These are phyloP conservation scores for Cenopis cana DNA, from an alignment of 2,888 invertebrate species.

Conservation along the genomic window DNA sequence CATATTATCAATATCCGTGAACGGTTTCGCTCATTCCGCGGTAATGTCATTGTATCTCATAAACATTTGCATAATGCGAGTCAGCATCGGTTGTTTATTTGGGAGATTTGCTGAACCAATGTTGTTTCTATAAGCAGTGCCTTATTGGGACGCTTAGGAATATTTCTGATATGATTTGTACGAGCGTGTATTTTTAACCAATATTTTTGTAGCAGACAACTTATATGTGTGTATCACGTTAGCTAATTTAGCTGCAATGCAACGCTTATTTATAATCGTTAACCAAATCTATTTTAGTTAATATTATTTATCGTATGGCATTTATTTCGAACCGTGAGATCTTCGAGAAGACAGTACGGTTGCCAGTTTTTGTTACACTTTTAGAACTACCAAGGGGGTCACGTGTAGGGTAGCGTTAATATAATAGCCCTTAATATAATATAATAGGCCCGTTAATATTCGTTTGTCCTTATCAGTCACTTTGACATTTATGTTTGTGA, in stretches of 20 bases:
- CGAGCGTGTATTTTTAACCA: slow-evolving; percentile 35
- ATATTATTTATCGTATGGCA: no score
- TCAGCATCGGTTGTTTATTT: slow-evolving; percentile 39
- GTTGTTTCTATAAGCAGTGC: slow-evolving; percentile 35
- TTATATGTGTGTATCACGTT: slow-evolving; percentile 1
- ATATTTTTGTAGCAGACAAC: slow-evolving; percentile 7
- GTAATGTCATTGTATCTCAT: slow-evolving; percentile 48
- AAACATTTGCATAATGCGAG: slow-evolving; percentile 49
- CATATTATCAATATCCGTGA: slow-evolving; percentile 38
- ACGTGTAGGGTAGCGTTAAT: no score
- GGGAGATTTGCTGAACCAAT: slow-evolving; percentile 44
- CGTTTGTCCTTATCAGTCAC: no score
- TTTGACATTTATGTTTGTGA: no score
- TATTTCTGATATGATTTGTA: slow-evolving; percentile 23
- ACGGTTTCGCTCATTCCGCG: slow-evolving; percentile 44
- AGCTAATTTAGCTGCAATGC: background rate
- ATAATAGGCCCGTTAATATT: no score
- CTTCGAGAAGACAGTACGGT: no score
- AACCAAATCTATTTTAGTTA: no score
- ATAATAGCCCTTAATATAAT: no score
- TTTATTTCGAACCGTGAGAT: no score
- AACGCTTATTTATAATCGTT: no score
- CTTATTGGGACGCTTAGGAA: slow-evolving; percentile 43
- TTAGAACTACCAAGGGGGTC: no score
- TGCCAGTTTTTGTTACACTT: no score